Percentiles rank a stretch among this genome's conserved stretches.
Conservation (phyloP, 30 jellyfish, hydroid and myxozoan genomes). For the Phacellophora camtschatica region DNA sequence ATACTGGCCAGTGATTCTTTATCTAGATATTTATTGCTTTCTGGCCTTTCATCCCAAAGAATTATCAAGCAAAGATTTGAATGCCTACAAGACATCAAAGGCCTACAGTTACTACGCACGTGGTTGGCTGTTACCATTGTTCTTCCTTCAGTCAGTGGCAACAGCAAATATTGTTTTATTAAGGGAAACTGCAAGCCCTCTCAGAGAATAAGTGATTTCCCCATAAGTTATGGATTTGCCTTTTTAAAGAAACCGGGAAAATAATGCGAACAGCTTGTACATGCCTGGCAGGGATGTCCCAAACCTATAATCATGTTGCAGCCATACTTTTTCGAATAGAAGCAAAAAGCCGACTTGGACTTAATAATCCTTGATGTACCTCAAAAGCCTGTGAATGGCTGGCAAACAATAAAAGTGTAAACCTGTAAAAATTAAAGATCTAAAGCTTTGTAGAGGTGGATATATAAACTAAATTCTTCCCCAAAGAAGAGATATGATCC, state of each 20-base stretch:
- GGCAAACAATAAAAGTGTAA: constrained; percentile 25
- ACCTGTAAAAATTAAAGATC: constrained; percentile 22
- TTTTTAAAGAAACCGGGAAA: constrained; percentile 36
- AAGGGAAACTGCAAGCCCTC: constrained; percentile 1
- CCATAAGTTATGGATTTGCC: constrained; percentile 42
- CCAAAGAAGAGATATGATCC: constrained; percentile 28
- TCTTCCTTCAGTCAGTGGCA: not conserved
- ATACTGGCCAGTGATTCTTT: constrained; percentile 42
- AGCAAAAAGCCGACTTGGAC: constrained; percentile 47
- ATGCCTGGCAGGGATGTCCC: constrained; percentile 55
- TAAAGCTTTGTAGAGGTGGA: constrained; percentile 33
- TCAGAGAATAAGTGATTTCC: not conserved
- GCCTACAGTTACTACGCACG: constrained; percentile 54
- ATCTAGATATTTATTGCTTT: constrained; percentile 26
- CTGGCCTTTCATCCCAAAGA: constrained; percentile 26
- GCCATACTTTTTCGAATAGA: constrained; percentile 39
- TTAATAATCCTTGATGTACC: constrained; percentile 40
- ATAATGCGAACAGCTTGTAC: constrained; percentile 18
- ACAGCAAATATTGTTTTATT: not conserved
- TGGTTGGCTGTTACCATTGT: constrained; percentile 24
- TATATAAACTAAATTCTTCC: constrained; percentile 1
- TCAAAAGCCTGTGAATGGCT: constrained; percentile 57
- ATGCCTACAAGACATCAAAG: constrained; percentile 56
- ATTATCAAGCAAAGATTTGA: constrained; percentile 23
- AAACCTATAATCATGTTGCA: constrained; percentile 22